phyloP scores from a whole-genome alignment of 2,113 vertebrate species.

The Ascaphus truei region DNA sequence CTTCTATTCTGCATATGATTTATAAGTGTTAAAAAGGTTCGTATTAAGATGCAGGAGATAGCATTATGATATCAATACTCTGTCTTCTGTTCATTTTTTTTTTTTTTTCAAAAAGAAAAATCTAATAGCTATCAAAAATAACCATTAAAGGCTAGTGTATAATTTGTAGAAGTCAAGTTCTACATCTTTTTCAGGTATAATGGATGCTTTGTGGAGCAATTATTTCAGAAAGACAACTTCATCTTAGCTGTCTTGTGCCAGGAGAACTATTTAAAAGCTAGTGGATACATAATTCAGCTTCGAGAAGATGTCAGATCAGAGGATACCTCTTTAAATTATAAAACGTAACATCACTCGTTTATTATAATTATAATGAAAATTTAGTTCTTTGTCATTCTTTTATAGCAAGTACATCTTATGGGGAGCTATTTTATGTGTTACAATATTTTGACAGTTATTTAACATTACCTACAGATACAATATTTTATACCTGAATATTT shows the following conservation, averaged over 20 bases:
- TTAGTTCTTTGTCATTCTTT: slow-evolving; percentile 74
- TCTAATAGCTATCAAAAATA: slow-evolving; percentile 80
- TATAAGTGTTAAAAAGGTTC: slow-evolving; percentile 53
- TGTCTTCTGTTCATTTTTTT: slow-evolving; percentile 69
- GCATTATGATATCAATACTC: slow-evolving; percentile 74
- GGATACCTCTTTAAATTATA: slow-evolving; percentile 68
- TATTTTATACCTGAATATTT: slow-evolving; percentile 72
- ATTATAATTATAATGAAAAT: slow-evolving; percentile 77
- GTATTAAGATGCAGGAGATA: slow-evolving; percentile 65
- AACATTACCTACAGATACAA: slow-evolving; percentile 67
- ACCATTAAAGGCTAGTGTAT: slow-evolving; percentile 79
- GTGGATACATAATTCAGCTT: slow-evolving; percentile 75
- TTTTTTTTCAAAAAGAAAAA: slow-evolving; percentile 40
- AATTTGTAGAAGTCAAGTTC: slow-evolving; percentile 82
- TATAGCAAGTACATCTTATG: slow-evolving; percentile 68
- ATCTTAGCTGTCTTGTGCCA: slow-evolving; percentile 76
- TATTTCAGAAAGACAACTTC: slow-evolving; percentile 84
- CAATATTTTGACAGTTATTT: slow-evolving; percentile 81
- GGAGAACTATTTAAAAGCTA: slow-evolving; percentile 78
- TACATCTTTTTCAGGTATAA: slow-evolving; percentile 81
- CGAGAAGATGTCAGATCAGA: slow-evolving; percentile 74
- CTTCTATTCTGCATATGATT: background rate
- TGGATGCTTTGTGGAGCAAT: slow-evolving; percentile 79
- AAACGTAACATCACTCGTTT: slow-evolving; percentile 71
- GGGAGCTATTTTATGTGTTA: slow-evolving; percentile 69